Evolutionary conservation across 1,140 invertebrate species (phyloP).

Genomic region (Drosophila kikkawai): DNA sequence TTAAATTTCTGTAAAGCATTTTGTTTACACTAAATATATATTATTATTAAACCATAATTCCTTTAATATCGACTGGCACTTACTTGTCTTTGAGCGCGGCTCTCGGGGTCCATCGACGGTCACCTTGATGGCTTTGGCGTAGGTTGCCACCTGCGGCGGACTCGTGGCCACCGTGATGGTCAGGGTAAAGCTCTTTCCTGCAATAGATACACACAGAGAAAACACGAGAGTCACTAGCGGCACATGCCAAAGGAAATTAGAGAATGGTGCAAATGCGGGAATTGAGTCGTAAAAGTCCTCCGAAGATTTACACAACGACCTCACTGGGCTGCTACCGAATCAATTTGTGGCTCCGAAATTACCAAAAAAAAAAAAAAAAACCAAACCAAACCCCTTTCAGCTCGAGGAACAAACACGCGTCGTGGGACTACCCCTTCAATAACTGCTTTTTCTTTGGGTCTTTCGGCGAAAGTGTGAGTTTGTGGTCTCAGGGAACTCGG

Average conservation of each 20-base stretch:
- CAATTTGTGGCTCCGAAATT: conserved; percentile 55
- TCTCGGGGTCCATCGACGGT: conserved; percentile 99
- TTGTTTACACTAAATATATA: not conserved
- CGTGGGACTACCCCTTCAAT: not conserved
- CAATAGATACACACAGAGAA: conserved; percentile 31
- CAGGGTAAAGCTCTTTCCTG: conserved; percentile 98
- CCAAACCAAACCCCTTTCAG: conserved; percentile 1
- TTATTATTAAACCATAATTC: too few species aligned
- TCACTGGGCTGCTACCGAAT: conserved; percentile 69
- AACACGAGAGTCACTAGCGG: conserved; percentile 1
- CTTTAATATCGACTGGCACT: conserved; percentile 86
- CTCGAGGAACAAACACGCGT: conserved; percentile 24
- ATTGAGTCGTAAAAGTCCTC: conserved; percentile 55
- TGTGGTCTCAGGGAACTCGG: conserved; percentile 35
- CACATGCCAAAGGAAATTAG: conserved; percentile 17
- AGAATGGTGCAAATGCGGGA: conserved; percentile 23
- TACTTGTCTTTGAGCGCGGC: conserved; percentile 98
- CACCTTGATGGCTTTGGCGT: conserved; percentile 99
- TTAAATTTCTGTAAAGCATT: not conserved
- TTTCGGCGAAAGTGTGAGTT: conserved; percentile 29
- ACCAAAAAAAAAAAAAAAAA: conserved; percentile 26
- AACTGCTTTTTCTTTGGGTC: conserved; percentile 6
- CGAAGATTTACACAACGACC: conserved; percentile 68
- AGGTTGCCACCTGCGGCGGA: conserved; percentile 97
- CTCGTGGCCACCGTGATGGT: conserved; percentile 96